phyloP scores from a whole-genome alignment of 2,113 vertebrate species.

The Silurus glanis region DNA sequence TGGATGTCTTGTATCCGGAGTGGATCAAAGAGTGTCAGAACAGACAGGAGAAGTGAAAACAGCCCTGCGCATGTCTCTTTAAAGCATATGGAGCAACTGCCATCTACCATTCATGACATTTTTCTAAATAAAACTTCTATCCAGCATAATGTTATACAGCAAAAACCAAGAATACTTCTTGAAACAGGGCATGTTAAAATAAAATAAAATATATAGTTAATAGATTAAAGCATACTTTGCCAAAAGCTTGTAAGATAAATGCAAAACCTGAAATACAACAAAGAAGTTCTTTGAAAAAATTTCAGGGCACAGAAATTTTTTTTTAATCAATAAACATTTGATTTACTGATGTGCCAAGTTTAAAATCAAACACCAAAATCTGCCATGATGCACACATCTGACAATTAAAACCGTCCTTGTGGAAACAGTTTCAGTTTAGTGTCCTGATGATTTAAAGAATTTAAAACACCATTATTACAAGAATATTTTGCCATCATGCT shows the following conservation, averaged over 20 bases:
- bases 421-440: no score
- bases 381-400: no score
- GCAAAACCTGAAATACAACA: not conserved
- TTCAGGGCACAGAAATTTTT: no score
- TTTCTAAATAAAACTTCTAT: conserved; percentile 2
- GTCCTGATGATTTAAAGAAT: no score
- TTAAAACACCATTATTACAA: no score
- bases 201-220: no score
- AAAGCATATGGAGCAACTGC: conserved; percentile 19
- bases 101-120: not conserved
- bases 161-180: not conserved
- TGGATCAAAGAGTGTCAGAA: conserved; percentile 45
- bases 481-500: no score
- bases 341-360: no score
- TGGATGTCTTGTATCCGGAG: conserved; percentile 48
- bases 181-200: not conserved
- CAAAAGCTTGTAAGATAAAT: not conserved
- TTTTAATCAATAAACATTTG: no score
- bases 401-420: no score
- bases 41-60: conserved; percentile 41
- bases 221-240: not conserved
- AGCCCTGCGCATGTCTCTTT: conserved; percentile 29
- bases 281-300: not conserved
- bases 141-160: not conserved
- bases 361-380: no score